Evolutionary conservation across 2,113 vertebrate species (phyloP).

Genomic region (Microtus richardsoni): DNA sequence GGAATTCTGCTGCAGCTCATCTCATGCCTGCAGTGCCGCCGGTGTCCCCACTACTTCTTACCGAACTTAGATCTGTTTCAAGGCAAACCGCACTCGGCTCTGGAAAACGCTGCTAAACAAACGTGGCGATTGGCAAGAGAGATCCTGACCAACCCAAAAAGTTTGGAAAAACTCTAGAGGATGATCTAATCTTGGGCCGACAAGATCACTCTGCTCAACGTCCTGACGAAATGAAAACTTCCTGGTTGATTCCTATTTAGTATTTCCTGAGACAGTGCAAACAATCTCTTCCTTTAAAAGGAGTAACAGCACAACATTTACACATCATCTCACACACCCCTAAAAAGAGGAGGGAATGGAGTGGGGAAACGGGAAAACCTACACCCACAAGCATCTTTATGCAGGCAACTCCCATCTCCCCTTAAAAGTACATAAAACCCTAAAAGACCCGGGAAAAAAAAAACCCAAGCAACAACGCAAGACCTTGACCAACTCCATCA

Average conservation of each 20-base stretch:
- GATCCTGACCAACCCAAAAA: conserved; percentile 99
- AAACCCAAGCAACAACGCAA: conserved; percentile 46
- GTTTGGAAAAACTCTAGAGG: conserved; percentile 99
- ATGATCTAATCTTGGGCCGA: conserved; percentile 68
- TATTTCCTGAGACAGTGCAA: conserved; percentile 74
- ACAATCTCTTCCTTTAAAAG: conserved; percentile 79
- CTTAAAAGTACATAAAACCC: conserved; percentile 48
- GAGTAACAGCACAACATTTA: conserved; percentile 74
- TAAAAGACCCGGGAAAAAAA: conserved; percentile 50
- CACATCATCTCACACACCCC: conserved; percentile 68
- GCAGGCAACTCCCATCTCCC: conserved; percentile 65
- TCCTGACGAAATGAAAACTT: conserved; percentile 71
- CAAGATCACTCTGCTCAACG: conserved; percentile 59
- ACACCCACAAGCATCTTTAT: conserved; percentile 62
- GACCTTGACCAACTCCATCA: conserved; percentile 71
- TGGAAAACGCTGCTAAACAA: conserved; percentile 99
- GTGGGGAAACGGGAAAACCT: neutral
- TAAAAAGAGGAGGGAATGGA: conserved; percentile 29
- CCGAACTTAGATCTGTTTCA: conserved; percentile 99
- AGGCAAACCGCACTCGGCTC: conserved; percentile 97
- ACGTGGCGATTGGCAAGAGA: conserved; percentile 99
- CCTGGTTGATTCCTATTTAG: conserved; percentile 65
- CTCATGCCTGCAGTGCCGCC: conserved; percentile 98
- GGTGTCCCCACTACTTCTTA: conserved; percentile 99
- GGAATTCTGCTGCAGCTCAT: conserved; percentile 99